Evolutionary conservation across 2,113 vertebrate genomes (phyloP), one percentile per base, ranked within the genome.

Genomic region (Egretta garzetta): DNA sequence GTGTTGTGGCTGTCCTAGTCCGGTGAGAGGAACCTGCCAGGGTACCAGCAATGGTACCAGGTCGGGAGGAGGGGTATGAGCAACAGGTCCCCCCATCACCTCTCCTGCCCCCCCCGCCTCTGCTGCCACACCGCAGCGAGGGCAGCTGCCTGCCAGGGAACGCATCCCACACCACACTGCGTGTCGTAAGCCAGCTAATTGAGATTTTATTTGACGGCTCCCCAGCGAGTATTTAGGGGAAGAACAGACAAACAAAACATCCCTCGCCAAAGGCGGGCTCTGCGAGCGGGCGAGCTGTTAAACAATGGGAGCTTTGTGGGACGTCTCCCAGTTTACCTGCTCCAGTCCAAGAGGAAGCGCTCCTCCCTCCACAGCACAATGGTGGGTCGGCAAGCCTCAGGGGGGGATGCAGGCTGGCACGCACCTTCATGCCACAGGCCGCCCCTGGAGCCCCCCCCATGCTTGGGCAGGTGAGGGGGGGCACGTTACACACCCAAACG

Each of bases 71-170:
- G 58, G 3, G 33, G 8, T 45, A 49, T 5, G 68, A 92, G 41
- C 68, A 87, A 17, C 68, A 21, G 45, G 49, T 76, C 35, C 27
- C 58, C 3, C 22, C 32, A 1, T 4, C 0, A 0, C 9, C 49
- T 12, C 12, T 77, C 4, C 84, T 37, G 39, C 63, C 47, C 8
- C 1, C 35, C 14, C 56, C 23, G 4, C 28, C 59, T 27, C 45
- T 0, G 3, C 22, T 0, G 1, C 43, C 2, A 2, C 4, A 17
- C 14, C 3, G 1, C 32, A 27, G 91, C 1, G 1, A 22, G 63
- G 43, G 58, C 1, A 11, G 30, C 74, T 22, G 76, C 45, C 82
- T 93, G 73, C 70, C 90, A 85, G 73, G 8, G 30, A 84, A 10
- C 5, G 4, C 72, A 53, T 20, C 92, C 83, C 52, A 50, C 83